Conservation (phyloP, 2,888 invertebrate species). For the Diloba caeruleocephala region DNA sequence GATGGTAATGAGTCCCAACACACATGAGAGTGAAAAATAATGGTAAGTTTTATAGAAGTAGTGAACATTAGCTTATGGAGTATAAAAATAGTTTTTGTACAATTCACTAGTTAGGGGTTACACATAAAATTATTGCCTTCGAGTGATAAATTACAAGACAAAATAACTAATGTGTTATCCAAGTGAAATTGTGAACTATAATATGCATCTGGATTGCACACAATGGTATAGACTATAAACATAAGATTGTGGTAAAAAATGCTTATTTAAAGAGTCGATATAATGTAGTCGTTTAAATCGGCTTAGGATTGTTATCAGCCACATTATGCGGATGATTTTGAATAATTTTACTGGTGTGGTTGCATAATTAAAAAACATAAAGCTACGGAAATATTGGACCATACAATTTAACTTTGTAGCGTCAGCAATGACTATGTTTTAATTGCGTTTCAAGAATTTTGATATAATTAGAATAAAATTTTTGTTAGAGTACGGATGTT, state of each 20-base stretch:
- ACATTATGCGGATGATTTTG: slow-evolving; percentile 41
- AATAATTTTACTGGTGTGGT: slow-evolving; percentile 49
- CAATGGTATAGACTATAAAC: slow-evolving; percentile 54
- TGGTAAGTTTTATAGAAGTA: slow-evolving; percentile 79
- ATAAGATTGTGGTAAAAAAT: slow-evolving; percentile 62
- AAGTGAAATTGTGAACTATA: slow-evolving; percentile 51
- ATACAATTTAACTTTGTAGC: slow-evolving; percentile 50
- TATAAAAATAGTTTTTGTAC: slow-evolving; percentile 86
- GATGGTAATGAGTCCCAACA: slow-evolving; percentile 36
- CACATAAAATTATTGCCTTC: slow-evolving; percentile 68
- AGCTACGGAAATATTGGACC: slow-evolving; percentile 52
- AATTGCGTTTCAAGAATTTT: slow-evolving; percentile 70
- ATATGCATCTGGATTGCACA: slow-evolving; percentile 57
- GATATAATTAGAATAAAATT: slow-evolving; percentile 73
- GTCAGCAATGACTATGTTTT: slow-evolving; percentile 53
- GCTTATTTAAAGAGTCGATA: slow-evolving; percentile 66
- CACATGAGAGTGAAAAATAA: slow-evolving; percentile 77
- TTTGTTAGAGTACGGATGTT: slow-evolving; percentile 61
- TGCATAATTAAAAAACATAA: slow-evolving; percentile 48
- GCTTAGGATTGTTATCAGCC: slow-evolving; percentile 59
- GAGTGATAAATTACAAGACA: slow-evolving; percentile 57
- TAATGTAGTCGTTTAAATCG: slow-evolving; percentile 68
- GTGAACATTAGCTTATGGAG: slow-evolving; percentile 75
- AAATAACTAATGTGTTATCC: slow-evolving; percentile 43
- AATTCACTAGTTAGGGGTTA: slow-evolving; percentile 80